phyloP scores from a whole-genome alignment of 1,140 invertebrate species.

The Musca vetustissima region DNA sequence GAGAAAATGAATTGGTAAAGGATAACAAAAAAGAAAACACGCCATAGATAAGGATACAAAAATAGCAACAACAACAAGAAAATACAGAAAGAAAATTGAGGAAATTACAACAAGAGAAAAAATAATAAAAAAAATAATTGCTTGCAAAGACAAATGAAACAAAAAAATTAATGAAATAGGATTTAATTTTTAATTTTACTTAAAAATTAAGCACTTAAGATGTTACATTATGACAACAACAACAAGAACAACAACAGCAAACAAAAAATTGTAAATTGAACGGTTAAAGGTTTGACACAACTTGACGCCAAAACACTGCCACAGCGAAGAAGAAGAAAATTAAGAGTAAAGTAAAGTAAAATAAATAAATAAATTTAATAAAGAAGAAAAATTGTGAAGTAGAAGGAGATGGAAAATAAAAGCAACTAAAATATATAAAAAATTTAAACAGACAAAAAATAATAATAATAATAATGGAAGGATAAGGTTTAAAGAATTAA shows the following conservation, averaged over 20 bases:
- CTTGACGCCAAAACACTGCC: slow-evolving; percentile 56
- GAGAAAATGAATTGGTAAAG: no score
- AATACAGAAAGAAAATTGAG: neutral
- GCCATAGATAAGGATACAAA: no score
- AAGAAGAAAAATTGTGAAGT: neutral
- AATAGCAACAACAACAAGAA: no score
- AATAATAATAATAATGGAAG: slow-evolving; percentile 7
- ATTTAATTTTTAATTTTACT: slow-evolving; percentile 22
- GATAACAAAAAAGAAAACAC: no score
- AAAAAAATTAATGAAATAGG: slow-evolving; percentile 9
- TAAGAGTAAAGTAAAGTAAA: no score
- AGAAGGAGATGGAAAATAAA: neutral
- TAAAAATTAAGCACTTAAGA: slow-evolving; percentile 24
- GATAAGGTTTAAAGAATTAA: neutral
- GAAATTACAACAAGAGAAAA: neutral
- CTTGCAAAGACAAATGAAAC: slow-evolving; percentile 16
- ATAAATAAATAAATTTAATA: neutral
- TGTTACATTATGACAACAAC: slow-evolving; percentile 22
- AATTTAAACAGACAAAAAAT: neutral
- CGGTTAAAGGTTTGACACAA: slow-evolving; percentile 54
- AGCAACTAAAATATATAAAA: neutral
- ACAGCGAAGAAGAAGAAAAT: slow-evolving; percentile 39
- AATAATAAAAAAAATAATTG: neutral
- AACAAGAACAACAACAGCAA: no score
- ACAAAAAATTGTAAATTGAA: slow-evolving; percentile 52